Conservation (phyloP, 1,140 invertebrate genomes). For the Bombyx mandarina region DNA sequence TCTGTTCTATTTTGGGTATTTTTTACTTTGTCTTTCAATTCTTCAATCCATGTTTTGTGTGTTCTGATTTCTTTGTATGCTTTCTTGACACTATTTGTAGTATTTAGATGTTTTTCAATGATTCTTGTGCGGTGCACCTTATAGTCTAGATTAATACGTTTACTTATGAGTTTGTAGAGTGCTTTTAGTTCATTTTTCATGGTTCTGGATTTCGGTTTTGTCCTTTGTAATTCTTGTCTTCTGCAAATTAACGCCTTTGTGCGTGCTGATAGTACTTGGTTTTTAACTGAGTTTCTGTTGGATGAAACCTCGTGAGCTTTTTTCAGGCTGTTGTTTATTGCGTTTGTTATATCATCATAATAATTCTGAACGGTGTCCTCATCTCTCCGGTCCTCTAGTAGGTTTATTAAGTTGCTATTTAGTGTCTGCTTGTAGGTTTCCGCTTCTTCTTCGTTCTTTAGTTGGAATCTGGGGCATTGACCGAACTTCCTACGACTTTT, state of each 20-base stretch:
- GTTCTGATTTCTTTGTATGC: slow-evolving; percentile 17
- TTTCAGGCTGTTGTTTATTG: too few relatives aligned
- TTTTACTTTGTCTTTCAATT: slow-evolving; percentile 8
- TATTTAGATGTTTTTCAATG: slow-evolving; percentile 13
- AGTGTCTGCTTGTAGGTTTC: slow-evolving; percentile 8
- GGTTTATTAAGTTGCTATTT: too few relatives aligned
- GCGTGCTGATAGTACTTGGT: too few relatives aligned
- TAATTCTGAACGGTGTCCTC: slow-evolving; percentile 6
- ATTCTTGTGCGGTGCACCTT: slow-evolving; percentile 10
- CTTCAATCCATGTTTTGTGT: slow-evolving; percentile 17
- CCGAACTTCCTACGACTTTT: slow-evolving; percentile 5
- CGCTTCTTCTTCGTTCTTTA: slow-evolving; percentile 15
- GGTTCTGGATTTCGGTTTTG: slow-evolving; percentile 13
- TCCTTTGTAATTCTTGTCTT: slow-evolving; percentile 15
- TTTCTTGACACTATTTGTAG: slow-evolving; percentile 10
- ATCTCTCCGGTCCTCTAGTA: slow-evolving; percentile 1
- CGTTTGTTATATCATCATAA: too few relatives aligned
- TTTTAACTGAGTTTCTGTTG: too few relatives aligned
- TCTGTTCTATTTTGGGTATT: slow-evolving; percentile 13
- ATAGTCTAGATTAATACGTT: slow-evolving; percentile 15
- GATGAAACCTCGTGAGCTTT: too few relatives aligned
- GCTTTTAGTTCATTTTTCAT: slow-evolving; percentile 17
- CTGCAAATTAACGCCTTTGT: slow-evolving; percentile 10
- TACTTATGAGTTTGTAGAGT: slow-evolving; percentile 15
- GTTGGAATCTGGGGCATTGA: slow-evolving; percentile 6